phyloP scores from a whole-genome alignment of 2,113 vertebrate genomes.

The Setophaga coronata region DNA sequence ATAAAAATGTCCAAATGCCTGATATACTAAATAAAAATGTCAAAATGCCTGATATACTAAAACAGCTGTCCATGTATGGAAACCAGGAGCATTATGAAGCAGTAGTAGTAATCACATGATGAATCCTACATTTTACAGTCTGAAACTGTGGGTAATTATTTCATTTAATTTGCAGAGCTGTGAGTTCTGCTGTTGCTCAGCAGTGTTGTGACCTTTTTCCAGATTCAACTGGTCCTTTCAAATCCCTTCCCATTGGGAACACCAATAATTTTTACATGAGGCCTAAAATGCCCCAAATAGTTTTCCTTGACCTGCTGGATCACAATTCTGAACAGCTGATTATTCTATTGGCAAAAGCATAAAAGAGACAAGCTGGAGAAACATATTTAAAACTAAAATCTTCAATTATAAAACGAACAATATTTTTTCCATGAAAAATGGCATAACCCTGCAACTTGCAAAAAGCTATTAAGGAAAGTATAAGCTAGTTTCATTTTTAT shows the following conservation, averaged over 20 bases:
- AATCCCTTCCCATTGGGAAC: neutral
- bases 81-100: neutral
- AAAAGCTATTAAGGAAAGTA: slow-evolving; percentile 20
- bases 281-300: neutral
- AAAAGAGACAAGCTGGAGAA: neutral
- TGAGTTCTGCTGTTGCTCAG: neutral
- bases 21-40: neutral
- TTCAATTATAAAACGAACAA: slow-evolving; percentile 23
- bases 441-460: slow-evolving; percentile 1
- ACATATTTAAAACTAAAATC: neutral
- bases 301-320: neutral
- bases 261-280: neutral
- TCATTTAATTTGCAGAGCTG: neutral
- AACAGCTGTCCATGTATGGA: neutral
- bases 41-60: neutral
- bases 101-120: neutral
- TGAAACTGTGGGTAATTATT: neutral
- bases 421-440: neutral
- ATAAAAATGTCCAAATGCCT: neutral
- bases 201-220: neutral
- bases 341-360: neutral
- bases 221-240: neutral
- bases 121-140: neutral
- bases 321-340: neutral
- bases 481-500: slow-evolving; percentile 20